phyloP scores from a whole-genome alignment of 2,888 invertebrate species.

The Glyphotaelius pellucidus region DNA sequence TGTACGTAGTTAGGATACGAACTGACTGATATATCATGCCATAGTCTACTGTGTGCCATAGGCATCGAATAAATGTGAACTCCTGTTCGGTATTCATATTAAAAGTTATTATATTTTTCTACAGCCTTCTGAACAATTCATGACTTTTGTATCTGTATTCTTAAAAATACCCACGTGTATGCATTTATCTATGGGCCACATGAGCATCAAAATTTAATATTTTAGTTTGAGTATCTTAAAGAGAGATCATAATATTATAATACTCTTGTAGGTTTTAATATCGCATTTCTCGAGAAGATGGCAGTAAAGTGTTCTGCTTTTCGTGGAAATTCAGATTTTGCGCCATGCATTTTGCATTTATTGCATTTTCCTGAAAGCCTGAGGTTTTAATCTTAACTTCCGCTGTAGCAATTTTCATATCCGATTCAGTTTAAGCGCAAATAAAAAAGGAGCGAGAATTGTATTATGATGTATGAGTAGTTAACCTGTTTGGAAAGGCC shows the following conservation, averaged over 20 bases:
- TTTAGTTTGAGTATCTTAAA: not conserved
- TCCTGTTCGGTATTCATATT: too few species aligned
- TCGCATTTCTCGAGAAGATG: not conserved
- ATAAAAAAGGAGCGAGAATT: not conserved
- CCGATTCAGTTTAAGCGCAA: not conserved
- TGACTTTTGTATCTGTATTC: not conserved
- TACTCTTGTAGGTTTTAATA: not conserved
- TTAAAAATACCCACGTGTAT: not conserved
- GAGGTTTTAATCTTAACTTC: conserved; percentile 6
- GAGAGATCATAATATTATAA: not conserved
- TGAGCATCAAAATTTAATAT: not conserved
- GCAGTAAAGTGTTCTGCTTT: not conserved
- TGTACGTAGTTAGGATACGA: too few species aligned
- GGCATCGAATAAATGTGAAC: too few species aligned
- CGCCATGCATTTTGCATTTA: conserved; percentile 25
- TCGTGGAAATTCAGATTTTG: conserved; percentile 18
- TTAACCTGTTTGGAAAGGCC: not conserved
- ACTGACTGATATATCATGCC: too few species aligned
- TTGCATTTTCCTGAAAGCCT: conserved; percentile 27
- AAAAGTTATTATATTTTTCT: not conserved
- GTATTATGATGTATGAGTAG: not conserved
- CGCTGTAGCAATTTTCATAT: not conserved
- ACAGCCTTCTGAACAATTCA: not conserved
- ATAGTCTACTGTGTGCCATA: too few species aligned
- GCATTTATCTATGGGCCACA: not conserved